These are phyloP conservation scores for Chionoecetes opilio DNA, from an alignment of 1,140 invertebrate genomes.

Conservation along the genomic window DNA sequence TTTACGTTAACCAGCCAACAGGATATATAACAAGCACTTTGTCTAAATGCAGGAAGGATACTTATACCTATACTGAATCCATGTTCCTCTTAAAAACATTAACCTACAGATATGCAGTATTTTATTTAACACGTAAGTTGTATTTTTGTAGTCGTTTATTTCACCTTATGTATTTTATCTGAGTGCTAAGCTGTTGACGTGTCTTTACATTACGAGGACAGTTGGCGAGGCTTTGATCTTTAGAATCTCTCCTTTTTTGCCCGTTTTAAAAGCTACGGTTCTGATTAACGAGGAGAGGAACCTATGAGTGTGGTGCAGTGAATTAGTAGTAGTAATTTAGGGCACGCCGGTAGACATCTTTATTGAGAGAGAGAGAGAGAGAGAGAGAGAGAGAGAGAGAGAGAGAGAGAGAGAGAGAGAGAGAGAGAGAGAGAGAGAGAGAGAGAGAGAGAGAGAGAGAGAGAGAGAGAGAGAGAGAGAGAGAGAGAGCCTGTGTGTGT, in stretches of 20 bases:
- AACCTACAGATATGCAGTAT: background rate
- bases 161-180: background rate
- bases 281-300: background rate
- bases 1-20: background rate
- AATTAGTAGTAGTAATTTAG: background rate
- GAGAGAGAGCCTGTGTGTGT: background rate
- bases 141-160: background rate
- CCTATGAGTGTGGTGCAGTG: background rate
- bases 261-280: background rate
- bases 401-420: background rate
- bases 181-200: background rate
- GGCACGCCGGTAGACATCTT: no score
- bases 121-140: background rate
- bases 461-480: slow-evolving; percentile 5
- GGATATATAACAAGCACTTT: background rate
- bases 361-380: slow-evolving; percentile 17
- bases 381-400: slow-evolving; percentile 36
- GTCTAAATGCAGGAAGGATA: background rate
- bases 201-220: background rate
- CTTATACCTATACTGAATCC: background rate
- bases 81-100: background rate
- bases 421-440: slow-evolving; percentile 23
- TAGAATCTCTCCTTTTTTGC: background rate
- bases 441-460: background rate
- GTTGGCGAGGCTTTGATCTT: background rate